A percentile compares a stretch with the other conserved stretches of the same genome.
Conservation (phyloP, 2,113 vertebrate genomes). For the Oncorhynchus tshawytscha region DNA sequence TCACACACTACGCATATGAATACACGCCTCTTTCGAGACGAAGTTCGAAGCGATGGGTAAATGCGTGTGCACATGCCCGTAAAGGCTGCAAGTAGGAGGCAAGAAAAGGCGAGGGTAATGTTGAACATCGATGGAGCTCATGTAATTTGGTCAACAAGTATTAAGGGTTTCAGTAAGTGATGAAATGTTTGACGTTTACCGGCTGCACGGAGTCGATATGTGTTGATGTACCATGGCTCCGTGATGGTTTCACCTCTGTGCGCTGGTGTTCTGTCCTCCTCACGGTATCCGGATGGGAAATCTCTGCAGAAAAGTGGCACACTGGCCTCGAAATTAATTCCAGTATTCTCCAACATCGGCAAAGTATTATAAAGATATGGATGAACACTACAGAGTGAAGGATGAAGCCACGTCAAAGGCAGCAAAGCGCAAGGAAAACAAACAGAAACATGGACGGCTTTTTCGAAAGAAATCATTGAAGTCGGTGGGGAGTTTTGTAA, state of each 20-base stretch:
- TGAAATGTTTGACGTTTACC: constrained; percentile 32
- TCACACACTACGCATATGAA: constrained; percentile 23
- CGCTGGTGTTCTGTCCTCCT: constrained; percentile 41
- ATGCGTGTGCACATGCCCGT: constrained; percentile 18
- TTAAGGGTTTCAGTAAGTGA: constrained; percentile 18
- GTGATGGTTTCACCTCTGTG: constrained; percentile 36
- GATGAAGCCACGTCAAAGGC: constrained; percentile 64
- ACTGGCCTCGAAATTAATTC: constrained; percentile 26
- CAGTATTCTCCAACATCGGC: constrained; percentile 1
- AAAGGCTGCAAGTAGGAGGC: constrained; percentile 27
- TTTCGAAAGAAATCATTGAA: constrained; percentile 72
- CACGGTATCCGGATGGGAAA: constrained; percentile 32
- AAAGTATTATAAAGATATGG: constrained; percentile 51
- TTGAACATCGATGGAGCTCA: constrained; percentile 21
- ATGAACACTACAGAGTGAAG: constrained; percentile 61
- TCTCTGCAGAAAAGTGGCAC: constrained; percentile 40
- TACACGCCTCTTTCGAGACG: constrained; percentile 27
- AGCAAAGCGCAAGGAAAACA: constrained; percentile 66
- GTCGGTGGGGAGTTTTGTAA: constrained; percentile 80
- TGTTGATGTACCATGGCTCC: constrained; percentile 56
- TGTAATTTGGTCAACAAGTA: constrained; percentile 14
- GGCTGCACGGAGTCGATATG: constrained; percentile 29
- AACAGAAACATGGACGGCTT: constrained; percentile 58
- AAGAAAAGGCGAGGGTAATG: constrained; percentile 18
- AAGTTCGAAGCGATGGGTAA: constrained; percentile 32